phyloP scores from a whole-genome alignment of 1,140 invertebrate species.

The Drosophila pruinosa region DNA sequence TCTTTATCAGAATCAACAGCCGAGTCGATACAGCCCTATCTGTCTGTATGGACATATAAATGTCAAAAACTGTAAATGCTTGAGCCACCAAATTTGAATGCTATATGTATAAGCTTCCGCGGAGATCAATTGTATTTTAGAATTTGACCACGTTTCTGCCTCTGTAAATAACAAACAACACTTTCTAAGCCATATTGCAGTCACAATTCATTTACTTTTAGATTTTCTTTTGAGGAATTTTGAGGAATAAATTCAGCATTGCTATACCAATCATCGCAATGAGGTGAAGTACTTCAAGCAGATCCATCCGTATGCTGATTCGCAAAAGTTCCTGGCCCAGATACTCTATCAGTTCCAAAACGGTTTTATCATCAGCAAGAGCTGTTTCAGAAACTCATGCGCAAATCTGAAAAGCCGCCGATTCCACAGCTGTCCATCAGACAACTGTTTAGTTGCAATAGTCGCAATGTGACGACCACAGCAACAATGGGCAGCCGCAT shows the following conservation, averaged over 20 bases:
- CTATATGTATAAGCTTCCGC: no score
- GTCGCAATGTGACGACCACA: not conserved
- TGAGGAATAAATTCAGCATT: slow-evolving; percentile 59
- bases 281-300: slow-evolving; percentile 25
- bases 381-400: slow-evolving; percentile 37
- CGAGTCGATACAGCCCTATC: no score
- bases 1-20: no score
- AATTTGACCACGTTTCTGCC: no score
- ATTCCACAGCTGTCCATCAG: slow-evolving; percentile 34
- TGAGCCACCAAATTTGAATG: no score
- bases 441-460: not conserved
- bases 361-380: slow-evolving; percentile 59
- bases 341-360: slow-evolving; percentile 60
- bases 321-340: slow-evolving; percentile 51
- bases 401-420: slow-evolving; percentile 19
- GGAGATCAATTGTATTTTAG: no score
- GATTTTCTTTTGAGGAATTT: no score
- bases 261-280: slow-evolving; percentile 24
- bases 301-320: slow-evolving; percentile 24
- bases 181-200: no score
- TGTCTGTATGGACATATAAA: no score
- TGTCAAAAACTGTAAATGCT: no score
- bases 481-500: not conserved
- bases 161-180: no score
- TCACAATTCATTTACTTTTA: no score